Evolutionary conservation across 2,113 vertebrate genomes (phyloP), one percentile per base, ranked within the genome.

Genomic region (Cinclus mexicanus): DNA sequence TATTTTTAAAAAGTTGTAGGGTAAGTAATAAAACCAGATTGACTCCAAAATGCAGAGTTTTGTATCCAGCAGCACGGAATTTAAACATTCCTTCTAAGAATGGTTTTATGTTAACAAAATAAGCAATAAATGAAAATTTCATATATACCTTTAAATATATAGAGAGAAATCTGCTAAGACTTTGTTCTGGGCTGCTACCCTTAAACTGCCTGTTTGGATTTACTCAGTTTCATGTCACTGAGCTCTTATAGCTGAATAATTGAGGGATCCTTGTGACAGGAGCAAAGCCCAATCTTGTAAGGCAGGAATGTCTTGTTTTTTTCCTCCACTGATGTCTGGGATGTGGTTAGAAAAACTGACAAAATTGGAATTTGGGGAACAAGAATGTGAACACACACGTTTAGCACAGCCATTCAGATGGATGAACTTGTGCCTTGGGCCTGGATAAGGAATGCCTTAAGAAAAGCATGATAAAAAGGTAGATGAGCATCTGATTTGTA

Each of bases 201-300:
- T 83, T 53, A 46, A 72, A 65, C 7, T 53, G 7, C 10, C 31
- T 77, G 3, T 12, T 89, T 52, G 55, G 21, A 64, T 75, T 88
- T 59, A 50, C 11, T 50, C 35, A 16, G 4, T 50, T 68, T 74
- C 37, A 31, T 44, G 5, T 35, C 12, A 44, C 24, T 52, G 72
- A 68, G 7, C 14, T 76, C 19, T 1, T 71, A 11, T 46, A 75
- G 18, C 64, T 78, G 16, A 55, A 26, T 68, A 68, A 68, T 1
- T 75, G 50, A 79, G 44, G 10, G 11, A 68, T 12, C 75, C 25
- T 63, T 49, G 3, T 31, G 35, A 11, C 0, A 0, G 4, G 18
- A 71, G 14, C 68, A n/a, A 69, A 77, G 11, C 7, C 24, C 0
- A 0, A 4, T 29, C 44, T 68, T 85, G 6, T 44, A 80, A 22